Evolutionary conservation across 2,888 invertebrate species (phyloP).

Genomic region (Ichneumoninae sp.): DNA sequence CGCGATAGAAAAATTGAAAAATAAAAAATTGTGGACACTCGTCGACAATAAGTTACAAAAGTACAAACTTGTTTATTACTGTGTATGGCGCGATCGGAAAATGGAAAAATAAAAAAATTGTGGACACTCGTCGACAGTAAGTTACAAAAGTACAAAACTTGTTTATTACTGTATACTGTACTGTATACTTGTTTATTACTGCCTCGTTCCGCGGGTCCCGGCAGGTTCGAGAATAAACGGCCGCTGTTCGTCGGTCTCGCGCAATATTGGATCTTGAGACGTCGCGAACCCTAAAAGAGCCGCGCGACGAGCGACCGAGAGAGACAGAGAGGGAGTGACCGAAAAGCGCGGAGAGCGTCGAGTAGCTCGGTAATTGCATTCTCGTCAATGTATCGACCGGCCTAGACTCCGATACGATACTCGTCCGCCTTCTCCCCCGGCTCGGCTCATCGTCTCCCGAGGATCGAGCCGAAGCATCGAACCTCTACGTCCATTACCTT

Average conservation of each 20-base stretch:
- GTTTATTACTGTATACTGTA: not conserved
- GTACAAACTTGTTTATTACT: too few species aligned
- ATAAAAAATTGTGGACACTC: too few species aligned
- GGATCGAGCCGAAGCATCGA: slow-evolving; percentile 62
- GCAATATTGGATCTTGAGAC: slow-evolving; percentile 59
- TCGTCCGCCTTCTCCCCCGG: slow-evolving; percentile 50
- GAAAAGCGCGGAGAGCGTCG: slow-evolving; percentile 49
- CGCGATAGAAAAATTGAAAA: too few species aligned
- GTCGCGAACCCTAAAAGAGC: slow-evolving; percentile 29
- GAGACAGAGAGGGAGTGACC: slow-evolving; percentile 21
- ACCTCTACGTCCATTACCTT: slow-evolving; percentile 71
- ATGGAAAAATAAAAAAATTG: too few species aligned
- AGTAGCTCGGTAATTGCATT: slow-evolving; percentile 71
- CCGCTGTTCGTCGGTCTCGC: slow-evolving; percentile 38
- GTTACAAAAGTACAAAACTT: too few species aligned
- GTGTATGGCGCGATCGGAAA: too few species aligned
- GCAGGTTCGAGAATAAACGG: not conserved
- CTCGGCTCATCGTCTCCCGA: slow-evolving; percentile 60
- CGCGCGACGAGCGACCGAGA: slow-evolving; percentile 1
- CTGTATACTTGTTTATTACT: not conserved
- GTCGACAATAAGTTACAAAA: too few species aligned
- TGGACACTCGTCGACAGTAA: too few species aligned
- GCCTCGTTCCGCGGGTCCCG: not conserved
- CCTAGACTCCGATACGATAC: slow-evolving; percentile 65
- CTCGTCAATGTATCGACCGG: slow-evolving; percentile 70